Conservation (phyloP, 2,797 vertebrate genomes). For the Megaceryle alcyon region DNA sequence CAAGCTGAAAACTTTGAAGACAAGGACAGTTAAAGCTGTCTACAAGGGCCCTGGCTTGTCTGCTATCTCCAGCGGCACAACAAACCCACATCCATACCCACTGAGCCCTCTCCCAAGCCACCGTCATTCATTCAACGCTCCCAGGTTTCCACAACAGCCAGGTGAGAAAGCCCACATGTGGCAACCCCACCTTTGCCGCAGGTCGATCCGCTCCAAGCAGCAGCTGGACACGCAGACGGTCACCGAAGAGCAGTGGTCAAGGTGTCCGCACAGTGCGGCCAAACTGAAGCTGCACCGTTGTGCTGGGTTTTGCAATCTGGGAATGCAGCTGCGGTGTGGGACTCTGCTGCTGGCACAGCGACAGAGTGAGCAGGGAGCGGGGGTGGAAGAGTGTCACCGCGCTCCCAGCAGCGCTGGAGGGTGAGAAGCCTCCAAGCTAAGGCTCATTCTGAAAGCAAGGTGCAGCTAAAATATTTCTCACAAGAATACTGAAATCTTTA, state of each 20-base stretch:
- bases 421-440: not conserved
- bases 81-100: accelerated
- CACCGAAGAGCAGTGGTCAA: not conserved
- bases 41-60: not conserved
- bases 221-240: accelerated
- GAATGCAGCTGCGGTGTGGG: not conserved
- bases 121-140: not conserved
- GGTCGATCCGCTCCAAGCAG: not conserved
- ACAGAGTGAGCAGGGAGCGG: accelerated
- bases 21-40: not conserved
- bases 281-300: no score
- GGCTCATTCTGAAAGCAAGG: not conserved
- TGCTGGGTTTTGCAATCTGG: not conserved
- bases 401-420: not conserved
- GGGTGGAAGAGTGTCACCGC: not conserved
- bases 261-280: not conserved
- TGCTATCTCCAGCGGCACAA: not conserved
- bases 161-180: not conserved
- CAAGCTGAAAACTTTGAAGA: not conserved
- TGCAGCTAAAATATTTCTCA: not conserved
- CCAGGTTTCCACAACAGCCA: not conserved
- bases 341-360: not conserved
- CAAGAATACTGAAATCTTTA: not conserved
- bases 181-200: accelerated
- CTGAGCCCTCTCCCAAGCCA: not conserved